These are phyloP conservation scores for Neoscelio sp. DNA, from an alignment of 2,888 invertebrate genomes.

Conservation along the genomic window DNA sequence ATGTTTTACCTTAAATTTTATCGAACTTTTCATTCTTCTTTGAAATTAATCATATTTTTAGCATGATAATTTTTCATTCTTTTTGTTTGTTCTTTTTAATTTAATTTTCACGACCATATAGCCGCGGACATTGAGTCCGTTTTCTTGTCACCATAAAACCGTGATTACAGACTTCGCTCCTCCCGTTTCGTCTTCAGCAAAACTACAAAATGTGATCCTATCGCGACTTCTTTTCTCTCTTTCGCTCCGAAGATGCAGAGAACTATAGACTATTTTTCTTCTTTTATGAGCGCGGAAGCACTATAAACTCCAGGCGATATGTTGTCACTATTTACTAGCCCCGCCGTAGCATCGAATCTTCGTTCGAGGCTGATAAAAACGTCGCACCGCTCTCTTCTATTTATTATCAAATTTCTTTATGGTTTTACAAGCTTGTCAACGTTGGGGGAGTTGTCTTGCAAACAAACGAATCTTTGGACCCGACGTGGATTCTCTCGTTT, in stretches of 20 bases:
- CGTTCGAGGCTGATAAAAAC: slow-evolving; percentile 73
- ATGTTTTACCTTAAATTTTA: slow-evolving; percentile 45
- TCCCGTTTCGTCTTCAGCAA: slow-evolving; percentile 18
- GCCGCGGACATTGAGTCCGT: no score
- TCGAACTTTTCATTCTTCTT: slow-evolving; percentile 11
- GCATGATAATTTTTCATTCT: no score
- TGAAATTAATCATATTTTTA: background rate
- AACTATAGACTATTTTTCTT: slow-evolving; percentile 55
- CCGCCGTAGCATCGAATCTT: slow-evolving; percentile 26
- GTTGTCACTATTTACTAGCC: slow-evolving; percentile 47
- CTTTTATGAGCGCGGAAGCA: slow-evolving; percentile 76
- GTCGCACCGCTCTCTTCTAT: slow-evolving; percentile 72
- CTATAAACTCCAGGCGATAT: slow-evolving; percentile 80
- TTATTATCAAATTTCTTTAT: slow-evolving; percentile 82
- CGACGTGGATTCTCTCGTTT: slow-evolving; percentile 64
- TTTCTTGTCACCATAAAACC: slow-evolving; percentile 27
- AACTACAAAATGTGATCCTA: slow-evolving; percentile 1
- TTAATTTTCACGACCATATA: slow-evolving; percentile 14
- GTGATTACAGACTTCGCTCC: no score
- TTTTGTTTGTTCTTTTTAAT: no score
- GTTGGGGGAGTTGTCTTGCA: slow-evolving; percentile 28
- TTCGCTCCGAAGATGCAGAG: slow-evolving; percentile 33
- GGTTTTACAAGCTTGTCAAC: slow-evolving; percentile 80
- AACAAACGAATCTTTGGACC: slow-evolving; percentile 27
- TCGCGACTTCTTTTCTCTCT: background rate